Conservation (phyloP, 2,888 invertebrate species). For the Nemapogon koenigi region DNA sequence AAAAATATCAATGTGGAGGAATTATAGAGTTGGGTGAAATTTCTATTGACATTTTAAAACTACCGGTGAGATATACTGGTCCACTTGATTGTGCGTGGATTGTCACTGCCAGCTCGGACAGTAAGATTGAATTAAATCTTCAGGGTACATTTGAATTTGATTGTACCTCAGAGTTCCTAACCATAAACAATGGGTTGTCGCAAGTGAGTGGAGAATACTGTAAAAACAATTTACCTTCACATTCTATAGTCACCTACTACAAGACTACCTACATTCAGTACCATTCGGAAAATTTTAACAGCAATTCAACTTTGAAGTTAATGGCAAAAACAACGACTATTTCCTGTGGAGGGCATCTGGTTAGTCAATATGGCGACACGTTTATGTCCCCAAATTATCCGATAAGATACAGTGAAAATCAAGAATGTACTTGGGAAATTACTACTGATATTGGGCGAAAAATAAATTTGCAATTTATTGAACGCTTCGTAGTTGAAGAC, state of each 20-base stretch:
- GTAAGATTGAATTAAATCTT: conserved; percentile 37
- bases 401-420: conserved; percentile 71
- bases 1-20: conserved; percentile 75
- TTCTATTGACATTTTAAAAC: conserved; percentile 27
- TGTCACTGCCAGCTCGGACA: conserved; percentile 42
- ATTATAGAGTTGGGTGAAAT: conserved; percentile 32
- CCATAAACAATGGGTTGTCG: conserved; percentile 33
- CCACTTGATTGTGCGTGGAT: conserved; percentile 78
- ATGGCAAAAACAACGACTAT: conserved; percentile 32
- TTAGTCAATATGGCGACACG: conserved; percentile 30
- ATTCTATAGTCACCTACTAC: conserved; percentile 49
- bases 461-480: conserved; percentile 70
- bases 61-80: conserved; percentile 43
- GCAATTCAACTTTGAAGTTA: conserved; percentile 28
- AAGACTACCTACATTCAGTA: conserved; percentile 72
- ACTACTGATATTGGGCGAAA: conserved; percentile 68
- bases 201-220: conserved; percentile 68
- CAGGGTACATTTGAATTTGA: conserved; percentile 30
- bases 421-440: conserved; percentile 84
- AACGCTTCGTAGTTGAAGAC: conserved; percentile 78
- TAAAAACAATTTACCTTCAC: conserved; percentile 48
- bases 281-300: conserved; percentile 53
- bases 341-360: conserved; percentile 76
- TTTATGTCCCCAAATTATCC: conserved; percentile 70
- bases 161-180: conserved; percentile 44